phyloP scores from a whole-genome alignment of 2,113 vertebrate species.

The Tragulus kanchil region DNA sequence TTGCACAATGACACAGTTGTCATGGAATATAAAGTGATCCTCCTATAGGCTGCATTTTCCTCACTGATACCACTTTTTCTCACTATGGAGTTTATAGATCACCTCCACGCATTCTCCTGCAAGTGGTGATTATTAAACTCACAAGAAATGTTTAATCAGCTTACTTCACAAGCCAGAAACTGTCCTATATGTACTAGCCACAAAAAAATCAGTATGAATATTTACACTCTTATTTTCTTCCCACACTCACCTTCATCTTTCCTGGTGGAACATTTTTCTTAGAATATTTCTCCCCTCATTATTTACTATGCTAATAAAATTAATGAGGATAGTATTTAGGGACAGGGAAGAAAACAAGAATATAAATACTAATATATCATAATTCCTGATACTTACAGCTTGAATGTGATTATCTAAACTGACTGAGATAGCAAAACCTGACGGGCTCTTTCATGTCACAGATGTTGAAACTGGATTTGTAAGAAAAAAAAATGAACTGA shows the following conservation, averaged over 20 bases:
- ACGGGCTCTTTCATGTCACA: not conserved
- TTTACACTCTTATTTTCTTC: not conserved
- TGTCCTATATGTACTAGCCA: not conserved
- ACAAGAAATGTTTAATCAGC: not conserved
- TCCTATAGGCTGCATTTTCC: not conserved
- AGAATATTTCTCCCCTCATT: not conserved
- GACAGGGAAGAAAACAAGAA: not conserved
- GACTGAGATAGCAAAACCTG: not conserved
- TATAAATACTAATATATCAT: not conserved
- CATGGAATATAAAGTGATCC: not conserved
- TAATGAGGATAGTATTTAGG: not conserved
- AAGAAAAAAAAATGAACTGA: not conserved
- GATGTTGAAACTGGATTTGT: not conserved
- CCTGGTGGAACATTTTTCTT: not conserved
- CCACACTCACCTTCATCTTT: not conserved
- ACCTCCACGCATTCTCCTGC: not conserved
- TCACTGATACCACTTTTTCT: not conserved
- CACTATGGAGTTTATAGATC: not conserved
- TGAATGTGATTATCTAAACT: not conserved
- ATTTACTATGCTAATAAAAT: not conserved
- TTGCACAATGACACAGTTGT: not conserved
- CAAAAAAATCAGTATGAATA: not conserved
- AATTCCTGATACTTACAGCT: not conserved
- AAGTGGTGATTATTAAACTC: not conserved
- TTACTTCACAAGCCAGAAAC: not conserved